Evolutionary conservation across 2,797 vertebrate genomes (phyloP), one percentile per base, ranked within the genome.

Genomic region (Falco novaeseelandiae): DNA sequence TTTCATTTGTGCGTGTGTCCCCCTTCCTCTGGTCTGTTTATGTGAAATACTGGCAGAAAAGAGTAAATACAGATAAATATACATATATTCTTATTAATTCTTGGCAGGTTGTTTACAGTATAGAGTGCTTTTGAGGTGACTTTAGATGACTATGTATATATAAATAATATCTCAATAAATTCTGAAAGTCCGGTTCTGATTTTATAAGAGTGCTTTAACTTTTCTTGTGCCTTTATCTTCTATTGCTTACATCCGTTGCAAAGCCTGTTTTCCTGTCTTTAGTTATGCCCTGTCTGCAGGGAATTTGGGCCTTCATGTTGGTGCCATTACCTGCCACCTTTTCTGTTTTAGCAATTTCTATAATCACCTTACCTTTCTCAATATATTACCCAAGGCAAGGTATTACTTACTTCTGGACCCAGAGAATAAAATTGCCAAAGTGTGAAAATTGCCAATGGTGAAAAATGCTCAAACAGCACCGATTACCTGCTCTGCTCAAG

Each of bases 41-140:
- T 95, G 90, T 92, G 89, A 93, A 92, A 95, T 72, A 81, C 81
- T 97, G 96, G 78, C 93, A 92, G 44, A 91, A 93, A 63, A 87
- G 40, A 57, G 74, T 83, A 95, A 95, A 96, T 96, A 96, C 58
- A 87, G 81, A 93, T 61, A 93, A 91, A 90, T 92, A 87, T 38
- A 90, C 52, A 63, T 92, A 89, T 86, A 87, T 90, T 52, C 71
- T 97, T 94, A 92, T 97, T 97, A 95, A 89, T 96, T 96, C 90
- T 97, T 98, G 91, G 87, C 95, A 97, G 82, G 55, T 90, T 96
- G 76, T 79, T 90, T 96, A 71, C n/a, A 66, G 49, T 90, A 89
- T 13, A 52, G 80, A 93, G 88, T 51, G 26, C 40, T 96, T 96
- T 21, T 14, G 91, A 90, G 89, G 87, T 97, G 83, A 89, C 86